Evolutionary conservation across 2,797 vertebrate species (phyloP), one percentile per base, ranked within the genome.

Genomic region (Rhinogobio ventralis): DNA sequence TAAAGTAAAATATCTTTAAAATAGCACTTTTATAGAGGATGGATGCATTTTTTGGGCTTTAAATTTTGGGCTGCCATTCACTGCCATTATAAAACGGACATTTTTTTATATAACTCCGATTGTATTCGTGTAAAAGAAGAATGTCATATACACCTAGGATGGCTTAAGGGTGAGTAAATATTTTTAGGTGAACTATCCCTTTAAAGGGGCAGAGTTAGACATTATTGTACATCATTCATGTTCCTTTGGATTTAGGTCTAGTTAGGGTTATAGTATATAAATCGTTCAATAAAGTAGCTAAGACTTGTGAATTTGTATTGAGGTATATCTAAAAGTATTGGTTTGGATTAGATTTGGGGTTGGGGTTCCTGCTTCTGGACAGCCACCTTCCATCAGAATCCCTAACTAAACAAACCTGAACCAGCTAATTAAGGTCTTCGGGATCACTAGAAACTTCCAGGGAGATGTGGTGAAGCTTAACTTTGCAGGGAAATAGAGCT

Each of bases 261-360:
- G 45, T 28, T 72, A 20, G 19, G 51, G 19, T 53, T 20, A 53
- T 3, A 68, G 42, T 79, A 87, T 79, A 87, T 69, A 77, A 77
- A 83, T 36, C 30, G 57, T 8, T 76, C 80, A 76, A 62, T 36
- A 88, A 84, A 85, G 86, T 89, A 81, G 57, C 6, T 19, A 33
- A 74, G 42, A 84, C 17, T 25, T 20, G 83, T 88, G 76, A 62
- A 68, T 80, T 79, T 85, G 60, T 80, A 86, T 74, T 85, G 86
- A 83, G 57, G 49, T 23, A 89, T 86, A 81, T 85, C 60, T 77
- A 79, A 87, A 75, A 10, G 53, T 4, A 73, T 6, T 73, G 45
- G 4, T 72, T 19, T 28, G n/a, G 25, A 19, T 30, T 72, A 49
- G 42, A 28, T 19, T 30, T 73, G 45, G 15, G 17, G 30, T 36